A percentile compares a stretch with the other conserved stretches of the same genome.
These are phyloP conservation scores for Caenorhabditis sp. DNA, from an alignment of 2,888 invertebrate genomes.

Conservation along the genomic window DNA sequence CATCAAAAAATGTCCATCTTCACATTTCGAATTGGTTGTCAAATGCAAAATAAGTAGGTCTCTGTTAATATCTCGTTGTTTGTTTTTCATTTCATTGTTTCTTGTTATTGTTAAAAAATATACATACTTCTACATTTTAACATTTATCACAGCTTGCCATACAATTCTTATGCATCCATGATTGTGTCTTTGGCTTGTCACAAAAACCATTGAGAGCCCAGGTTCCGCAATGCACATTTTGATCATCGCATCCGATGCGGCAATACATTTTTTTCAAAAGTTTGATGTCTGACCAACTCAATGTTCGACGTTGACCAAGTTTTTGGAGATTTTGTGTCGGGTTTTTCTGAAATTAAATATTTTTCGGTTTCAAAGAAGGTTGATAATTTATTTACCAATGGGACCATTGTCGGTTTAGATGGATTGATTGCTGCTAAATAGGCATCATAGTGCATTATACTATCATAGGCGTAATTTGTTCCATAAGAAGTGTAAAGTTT, in stretches of 20 bases:
- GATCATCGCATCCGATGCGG: conserved; percentile 59
- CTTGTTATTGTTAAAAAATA: conserved; percentile 4
- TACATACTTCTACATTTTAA: conserved; percentile 1
- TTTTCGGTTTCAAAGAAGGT: not conserved
- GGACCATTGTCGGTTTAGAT: conserved; percentile 63
- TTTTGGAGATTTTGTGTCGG: conserved; percentile 42
- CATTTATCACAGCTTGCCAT: conserved; percentile 61
- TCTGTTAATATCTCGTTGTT: conserved; percentile 9
- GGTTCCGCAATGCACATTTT: conserved; percentile 67
- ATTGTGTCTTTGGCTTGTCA: conserved; percentile 40
- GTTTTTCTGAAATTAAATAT: conserved; percentile 27
- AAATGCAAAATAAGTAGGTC: conserved; percentile 13
- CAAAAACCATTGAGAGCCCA: conserved; percentile 65
- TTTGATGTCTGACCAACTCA: conserved; percentile 60
- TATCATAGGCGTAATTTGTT: conserved; percentile 58
- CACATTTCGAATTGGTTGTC: conserved; percentile 40
- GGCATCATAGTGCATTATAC: conserved; percentile 67
- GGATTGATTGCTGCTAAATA: conserved; percentile 55
- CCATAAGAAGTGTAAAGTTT: conserved; percentile 62
- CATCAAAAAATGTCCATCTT: conserved; percentile 32
- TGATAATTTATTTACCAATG: conserved; percentile 33
- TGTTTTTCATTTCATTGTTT: conserved; percentile 9
- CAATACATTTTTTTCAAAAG: conserved; percentile 66
- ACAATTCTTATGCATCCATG: conserved; percentile 63
- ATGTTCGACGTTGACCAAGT: conserved; percentile 62